Conservation (phyloP, 2,113 vertebrate genomes). For the Gambusia holbrooki region DNA sequence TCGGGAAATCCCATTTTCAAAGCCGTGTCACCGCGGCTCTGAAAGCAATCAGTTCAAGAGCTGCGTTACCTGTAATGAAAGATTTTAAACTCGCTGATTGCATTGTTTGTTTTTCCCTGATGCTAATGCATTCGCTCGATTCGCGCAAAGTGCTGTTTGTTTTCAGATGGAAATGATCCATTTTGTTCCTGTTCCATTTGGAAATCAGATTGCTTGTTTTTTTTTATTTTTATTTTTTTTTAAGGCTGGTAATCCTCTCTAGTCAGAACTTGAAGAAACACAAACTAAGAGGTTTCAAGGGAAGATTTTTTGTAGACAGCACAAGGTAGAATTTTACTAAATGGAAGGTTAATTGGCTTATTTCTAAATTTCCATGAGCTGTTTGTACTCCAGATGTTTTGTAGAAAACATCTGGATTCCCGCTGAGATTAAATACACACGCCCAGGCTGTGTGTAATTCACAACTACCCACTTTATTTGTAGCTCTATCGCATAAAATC, state of each 20-base stretch:
- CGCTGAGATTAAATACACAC: too few relatives aligned
- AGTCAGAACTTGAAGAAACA: neutral
- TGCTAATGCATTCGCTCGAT: neutral
- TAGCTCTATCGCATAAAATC: too few relatives aligned
- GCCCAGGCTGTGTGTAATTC: neutral
- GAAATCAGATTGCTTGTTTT: neutral
- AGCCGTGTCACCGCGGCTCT: neutral
- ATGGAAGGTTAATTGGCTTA: too few relatives aligned
- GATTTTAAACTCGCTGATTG: conserved; percentile 1
- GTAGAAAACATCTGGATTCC: too few relatives aligned
- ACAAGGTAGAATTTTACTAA: too few relatives aligned
- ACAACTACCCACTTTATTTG: neutral
- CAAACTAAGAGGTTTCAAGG: neutral
- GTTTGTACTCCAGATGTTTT: too few relatives aligned
- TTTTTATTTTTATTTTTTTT: too few relatives aligned
- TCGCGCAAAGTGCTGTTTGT: neutral
- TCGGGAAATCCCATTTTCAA: neutral
- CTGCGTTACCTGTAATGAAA: conserved; percentile 7
- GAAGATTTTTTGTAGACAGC: too few relatives aligned
- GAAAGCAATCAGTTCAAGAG: neutral
- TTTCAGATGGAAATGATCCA: neutral
- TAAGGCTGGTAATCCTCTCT: neutral
- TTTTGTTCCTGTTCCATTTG: conserved; percentile 1
- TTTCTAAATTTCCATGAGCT: neutral
- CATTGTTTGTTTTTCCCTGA: conserved; percentile 7